Conservation (phyloP, 1,140 invertebrate species). For the Hypothenemus hampei region DNA sequence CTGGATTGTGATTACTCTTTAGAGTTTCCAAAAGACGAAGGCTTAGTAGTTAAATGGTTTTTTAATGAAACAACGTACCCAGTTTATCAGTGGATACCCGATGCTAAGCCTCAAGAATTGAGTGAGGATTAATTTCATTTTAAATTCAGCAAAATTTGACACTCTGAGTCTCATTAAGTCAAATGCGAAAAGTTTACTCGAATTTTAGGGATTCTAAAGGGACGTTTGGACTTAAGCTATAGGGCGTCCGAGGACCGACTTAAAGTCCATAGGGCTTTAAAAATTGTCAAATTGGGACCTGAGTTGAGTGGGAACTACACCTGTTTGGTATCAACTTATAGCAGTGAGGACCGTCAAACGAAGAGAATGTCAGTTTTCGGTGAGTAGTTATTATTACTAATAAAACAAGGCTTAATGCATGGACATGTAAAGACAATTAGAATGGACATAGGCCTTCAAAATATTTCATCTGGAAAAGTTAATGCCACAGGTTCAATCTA, state of each 20-base stretch:
- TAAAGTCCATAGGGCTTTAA: conserved; percentile 60
- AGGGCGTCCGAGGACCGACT: conserved; percentile 52
- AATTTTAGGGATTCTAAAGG: conserved; percentile 52
- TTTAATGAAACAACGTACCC: conserved; percentile 60
- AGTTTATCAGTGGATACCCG: conserved; percentile 74
- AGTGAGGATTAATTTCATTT: conserved; percentile 38
- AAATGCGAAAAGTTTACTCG: no score
- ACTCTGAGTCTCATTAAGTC: no score
- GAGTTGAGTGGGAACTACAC: conserved; percentile 69
- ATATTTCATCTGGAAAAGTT: no score
- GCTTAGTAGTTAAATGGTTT: conserved; percentile 75
- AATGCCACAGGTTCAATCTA: no score
- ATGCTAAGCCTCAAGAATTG: conserved; percentile 55
- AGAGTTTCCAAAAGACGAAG: conserved; percentile 48
- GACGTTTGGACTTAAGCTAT: conserved; percentile 60
- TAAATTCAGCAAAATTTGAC: not conserved
- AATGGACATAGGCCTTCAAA: no score
- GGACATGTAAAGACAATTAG: no score
- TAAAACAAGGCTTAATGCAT: not conserved
- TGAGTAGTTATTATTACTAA: conserved; percentile 46
- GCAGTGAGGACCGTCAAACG: conserved; percentile 58
- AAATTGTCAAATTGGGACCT: conserved; percentile 60
- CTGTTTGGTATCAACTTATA: conserved; percentile 65
- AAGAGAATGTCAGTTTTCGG: conserved; percentile 68
- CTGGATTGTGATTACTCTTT: conserved; percentile 73